Conservation (phyloP, 1,140 invertebrate genomes). For the Brachionus asplanchnoidis region DNA sequence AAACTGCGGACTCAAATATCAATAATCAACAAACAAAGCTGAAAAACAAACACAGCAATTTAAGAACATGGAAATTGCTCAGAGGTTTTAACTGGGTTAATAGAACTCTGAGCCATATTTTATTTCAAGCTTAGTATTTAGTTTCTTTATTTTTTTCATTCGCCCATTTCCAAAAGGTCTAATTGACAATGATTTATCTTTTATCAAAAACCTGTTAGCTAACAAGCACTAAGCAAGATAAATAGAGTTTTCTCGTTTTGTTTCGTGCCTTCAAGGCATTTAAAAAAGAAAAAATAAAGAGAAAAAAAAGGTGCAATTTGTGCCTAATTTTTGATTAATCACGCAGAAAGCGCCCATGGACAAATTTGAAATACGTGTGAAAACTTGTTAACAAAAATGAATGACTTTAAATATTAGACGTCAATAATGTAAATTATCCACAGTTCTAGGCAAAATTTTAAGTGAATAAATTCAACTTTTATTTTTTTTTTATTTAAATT, state of each 20-base stretch:
- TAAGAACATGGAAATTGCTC: slow-evolving; percentile 7
- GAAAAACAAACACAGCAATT: slow-evolving; percentile 34
- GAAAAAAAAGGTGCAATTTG: neutral
- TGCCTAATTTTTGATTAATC: neutral
- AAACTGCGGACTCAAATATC: neutral
- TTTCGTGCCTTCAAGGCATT: neutral
- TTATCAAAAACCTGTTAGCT: slow-evolving; percentile 18
- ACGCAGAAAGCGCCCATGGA: neutral
- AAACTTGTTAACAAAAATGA: neutral
- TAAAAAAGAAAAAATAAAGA: neutral
- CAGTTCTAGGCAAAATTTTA: neutral
- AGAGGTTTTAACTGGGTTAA: slow-evolving; percentile 25
- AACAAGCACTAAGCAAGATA: neutral
- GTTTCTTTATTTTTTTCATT: neutral
- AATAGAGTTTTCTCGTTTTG: neutral
- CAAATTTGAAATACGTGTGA: neutral
- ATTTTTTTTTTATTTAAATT: neutral
- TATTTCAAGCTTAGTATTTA: neutral
- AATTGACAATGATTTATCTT: slow-evolving; percentile 19
- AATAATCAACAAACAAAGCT: neutral
- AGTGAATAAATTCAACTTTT: neutral
- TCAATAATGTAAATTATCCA: neutral
- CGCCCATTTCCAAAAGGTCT: neutral
- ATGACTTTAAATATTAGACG: neutral
- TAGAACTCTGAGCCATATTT: neutral